Base-by-base conservation (phyloP, 2,888 invertebrate species). In the Ectobius pallidus region DNA sequence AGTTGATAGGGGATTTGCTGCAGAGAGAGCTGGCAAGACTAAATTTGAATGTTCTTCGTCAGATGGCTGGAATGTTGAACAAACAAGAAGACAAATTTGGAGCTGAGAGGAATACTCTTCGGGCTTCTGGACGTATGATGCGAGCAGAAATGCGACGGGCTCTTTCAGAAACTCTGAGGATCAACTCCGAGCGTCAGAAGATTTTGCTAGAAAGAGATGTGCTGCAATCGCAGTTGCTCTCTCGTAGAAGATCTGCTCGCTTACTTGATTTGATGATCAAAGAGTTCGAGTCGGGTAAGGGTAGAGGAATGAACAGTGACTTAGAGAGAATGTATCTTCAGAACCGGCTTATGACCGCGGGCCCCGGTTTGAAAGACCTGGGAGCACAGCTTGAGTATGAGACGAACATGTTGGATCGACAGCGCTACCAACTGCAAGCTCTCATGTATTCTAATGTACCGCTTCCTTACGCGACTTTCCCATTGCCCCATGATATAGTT, bases 151-250 rank as follows among this genome's bases (percentile, higher is more conserved):
- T 61, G 32, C 52, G 72, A 11, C 52, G 61, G 3, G 70, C 73
- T 1, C 58, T 72, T 27, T 49, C 73, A 14, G 75, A 75, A 18
- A 25, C 73, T 3, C 22, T 44, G 0, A 72, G 67, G 27, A 68
- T 75, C 25, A 34, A 68, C 16, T 49, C 73, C 7, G 75, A 74
- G 65, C 58, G 71, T n/a, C 70, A 62, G 3, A 75, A 75, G 34
- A 18, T 75, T 3, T 70, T 72, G 58, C 62, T 75, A 25, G 75
- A 75, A 46, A 44, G 74, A 9, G 75, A 75, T 32, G 46, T 75
- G n/a, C 65, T 75, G 18, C 74, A 75, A 61, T 62, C 74, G 3
- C 75, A 75, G 73, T 62, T 75, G 55, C 18, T 75, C 20, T 74
- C 46, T 11, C 44, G 73, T 1, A n/a, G 58, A 30, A 30, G 65